These are phyloP conservation scores for Polymixis lichenea DNA, from an alignment of 2,888 invertebrate genomes.

Conservation along the genomic window DNA sequence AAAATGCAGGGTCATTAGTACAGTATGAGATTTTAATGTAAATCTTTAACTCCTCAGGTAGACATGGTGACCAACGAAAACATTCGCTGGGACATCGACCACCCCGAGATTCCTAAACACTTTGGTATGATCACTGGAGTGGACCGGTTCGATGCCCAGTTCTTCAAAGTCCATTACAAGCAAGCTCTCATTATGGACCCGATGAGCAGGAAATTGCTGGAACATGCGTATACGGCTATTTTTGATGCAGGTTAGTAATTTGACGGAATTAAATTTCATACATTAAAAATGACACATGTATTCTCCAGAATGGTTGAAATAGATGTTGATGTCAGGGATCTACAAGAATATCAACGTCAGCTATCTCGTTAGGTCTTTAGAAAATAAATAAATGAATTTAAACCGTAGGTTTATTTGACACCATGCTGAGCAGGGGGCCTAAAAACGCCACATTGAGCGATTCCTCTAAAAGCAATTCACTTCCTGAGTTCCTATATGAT, in stretches of 20 bases:
- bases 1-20: neutral
- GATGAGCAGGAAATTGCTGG: constrained; percentile 92
- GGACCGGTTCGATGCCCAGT: constrained; percentile 92
- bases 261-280: neutral
- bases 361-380: too few relatives aligned
- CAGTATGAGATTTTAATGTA: neutral
- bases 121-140: constrained; percentile 91
- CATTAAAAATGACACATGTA: neutral
- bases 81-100: constrained; percentile 75
- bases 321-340: neutral
- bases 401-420: too few relatives aligned
- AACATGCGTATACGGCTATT: constrained; percentile 92
- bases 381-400: too few relatives aligned
- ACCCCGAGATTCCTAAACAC: constrained; percentile 92
- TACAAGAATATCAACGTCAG: too few relatives aligned
- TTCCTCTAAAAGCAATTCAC: too few relatives aligned
- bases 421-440: too few relatives aligned
- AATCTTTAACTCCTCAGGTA: constrained; percentile 79
- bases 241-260: constrained; percentile 90
- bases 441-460: too few relatives aligned
- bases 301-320: neutral
- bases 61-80: constrained; percentile 91
- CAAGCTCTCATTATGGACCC: constrained; percentile 92
- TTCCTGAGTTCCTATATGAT: too few relatives aligned
- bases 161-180: constrained; percentile 92